phyloP scores from a whole-genome alignment of 1,140 invertebrate genomes.

The Liolophura sinensis region DNA sequence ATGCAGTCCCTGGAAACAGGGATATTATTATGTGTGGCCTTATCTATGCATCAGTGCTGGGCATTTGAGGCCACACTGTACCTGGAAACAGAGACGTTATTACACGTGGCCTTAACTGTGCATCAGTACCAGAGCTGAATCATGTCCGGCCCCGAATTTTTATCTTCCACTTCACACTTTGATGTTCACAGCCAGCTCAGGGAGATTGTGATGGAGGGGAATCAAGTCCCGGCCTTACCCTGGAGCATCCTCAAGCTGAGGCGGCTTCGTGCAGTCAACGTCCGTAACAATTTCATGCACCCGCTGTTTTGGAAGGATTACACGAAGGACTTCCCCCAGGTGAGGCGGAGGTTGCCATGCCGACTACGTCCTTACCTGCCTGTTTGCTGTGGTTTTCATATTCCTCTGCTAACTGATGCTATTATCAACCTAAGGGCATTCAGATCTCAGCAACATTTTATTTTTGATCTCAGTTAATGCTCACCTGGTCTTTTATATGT shows the following conservation, averaged over 20 bases:
- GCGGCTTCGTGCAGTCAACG: constrained; percentile 40
- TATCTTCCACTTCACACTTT: not conserved
- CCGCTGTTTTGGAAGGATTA: constrained; percentile 56
- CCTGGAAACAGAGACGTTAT: too few species aligned
- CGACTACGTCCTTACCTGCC: not conserved
- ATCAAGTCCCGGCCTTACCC: constrained; percentile 52
- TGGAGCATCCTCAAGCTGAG: constrained; percentile 41
- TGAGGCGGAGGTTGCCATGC: constrained; percentile 12
- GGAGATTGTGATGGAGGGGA: constrained; percentile 54
- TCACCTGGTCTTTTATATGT: not conserved
- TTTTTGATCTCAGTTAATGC: not conserved
- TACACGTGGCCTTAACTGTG: too few species aligned
- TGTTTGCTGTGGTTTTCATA: not conserved
- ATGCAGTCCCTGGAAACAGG: too few species aligned
- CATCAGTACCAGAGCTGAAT: not conserved
- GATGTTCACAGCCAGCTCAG: constrained; percentile 38
- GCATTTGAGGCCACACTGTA: too few species aligned
- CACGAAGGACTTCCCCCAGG: constrained; percentile 46
- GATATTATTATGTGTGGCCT: too few species aligned
- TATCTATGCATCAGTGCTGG: too few species aligned
- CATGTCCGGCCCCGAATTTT: not conserved
- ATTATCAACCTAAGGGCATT: not conserved
- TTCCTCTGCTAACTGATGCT: not conserved
- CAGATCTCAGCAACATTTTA: not conserved
- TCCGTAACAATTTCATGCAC: constrained; percentile 58